Percentiles rank a stretch among this genome's conserved stretches.
phyloP scores from a whole-genome alignment of 2,888 invertebrate genomes.

The Lamellibrachia columna region DNA sequence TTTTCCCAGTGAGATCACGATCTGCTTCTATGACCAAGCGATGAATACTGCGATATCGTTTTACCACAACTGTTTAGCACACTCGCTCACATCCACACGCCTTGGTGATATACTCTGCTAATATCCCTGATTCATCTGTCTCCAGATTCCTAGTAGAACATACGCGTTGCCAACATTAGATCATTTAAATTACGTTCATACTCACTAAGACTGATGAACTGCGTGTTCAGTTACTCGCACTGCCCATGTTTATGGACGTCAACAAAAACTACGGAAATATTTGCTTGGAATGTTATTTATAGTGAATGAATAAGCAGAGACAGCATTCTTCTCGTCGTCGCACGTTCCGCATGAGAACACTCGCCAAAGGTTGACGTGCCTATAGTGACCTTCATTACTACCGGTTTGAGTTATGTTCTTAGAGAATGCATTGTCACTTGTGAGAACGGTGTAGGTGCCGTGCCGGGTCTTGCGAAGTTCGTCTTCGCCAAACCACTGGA shows the following conservation, averaged over 20 bases:
- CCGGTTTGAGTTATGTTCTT: not conserved
- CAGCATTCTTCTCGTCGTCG: not conserved
- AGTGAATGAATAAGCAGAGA: not conserved
- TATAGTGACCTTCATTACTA: not conserved
- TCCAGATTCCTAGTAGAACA: not conserved
- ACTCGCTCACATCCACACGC: not conserved
- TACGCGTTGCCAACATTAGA: not conserved
- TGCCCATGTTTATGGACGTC: not conserved
- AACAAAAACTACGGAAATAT: not conserved
- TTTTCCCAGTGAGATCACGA: not conserved
- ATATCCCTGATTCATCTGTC: not conserved
- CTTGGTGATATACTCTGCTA: not conserved
- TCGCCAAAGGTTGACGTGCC: not conserved
- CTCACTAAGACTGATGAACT: not conserved
- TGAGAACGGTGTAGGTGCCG: not conserved
- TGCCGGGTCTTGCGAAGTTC: not conserved
- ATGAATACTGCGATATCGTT: constrained; percentile 5
- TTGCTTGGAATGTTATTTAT: not conserved
- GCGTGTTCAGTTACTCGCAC: not conserved
- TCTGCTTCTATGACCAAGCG: not conserved
- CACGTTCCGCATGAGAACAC: not conserved
- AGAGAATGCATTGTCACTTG: not conserved
- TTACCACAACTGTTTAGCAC: not conserved
- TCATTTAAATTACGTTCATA: not conserved
- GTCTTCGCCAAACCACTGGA: not conserved